Evolutionary conservation across 2,888 invertebrate species (phyloP), one percentile per base, ranked within the genome.

Genomic region (Syrphus vitripennis): DNA sequence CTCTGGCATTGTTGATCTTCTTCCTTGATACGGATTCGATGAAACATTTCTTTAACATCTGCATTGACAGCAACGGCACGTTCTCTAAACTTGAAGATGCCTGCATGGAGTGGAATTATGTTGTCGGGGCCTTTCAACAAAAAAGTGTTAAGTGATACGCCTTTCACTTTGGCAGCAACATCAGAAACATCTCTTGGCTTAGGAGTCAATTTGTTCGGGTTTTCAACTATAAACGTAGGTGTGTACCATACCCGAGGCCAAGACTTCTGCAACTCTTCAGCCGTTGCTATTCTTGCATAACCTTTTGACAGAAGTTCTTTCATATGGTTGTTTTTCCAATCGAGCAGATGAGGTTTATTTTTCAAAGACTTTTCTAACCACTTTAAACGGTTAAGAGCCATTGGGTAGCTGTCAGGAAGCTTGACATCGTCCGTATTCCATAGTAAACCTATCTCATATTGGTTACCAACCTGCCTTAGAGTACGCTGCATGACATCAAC

Each of bases 201-300:
- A 9, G 40, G 57, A 45, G 72, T 71, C 0, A n/a, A 10, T 1
- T 72, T 80, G 14, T 76, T 77, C 19, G 70, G 69, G 14, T 87
- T 87, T 16, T 21, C 37, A 1, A 78, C 74, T 4, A 50, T 65
- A 10, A 80, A 89, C 29, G 89, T 88, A 2, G 89, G 89, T 4
- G 89, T 34, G 70, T 89, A 90, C 89, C 89, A 89, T 3, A 75
- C 82, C 40, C 74, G 86, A n/a, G 34, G 16, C 31, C 72, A 48
- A 12, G 19, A 29, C 24, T 34, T 63, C 34, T 55, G 6, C 10
- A 59, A 21, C 5, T 79, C 72, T 26, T 65, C 75, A 2, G 65
- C 31, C 50, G 75, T 37, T 26, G 83, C 53, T 53, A 79, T 83
- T 31, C 76, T 63, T 29, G 79, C 76, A 48, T 87, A 83, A 1